Evolutionary conservation across 2,797 vertebrate genomes (phyloP).

Genomic region (Hippoglossus hippoglossus): DNA sequence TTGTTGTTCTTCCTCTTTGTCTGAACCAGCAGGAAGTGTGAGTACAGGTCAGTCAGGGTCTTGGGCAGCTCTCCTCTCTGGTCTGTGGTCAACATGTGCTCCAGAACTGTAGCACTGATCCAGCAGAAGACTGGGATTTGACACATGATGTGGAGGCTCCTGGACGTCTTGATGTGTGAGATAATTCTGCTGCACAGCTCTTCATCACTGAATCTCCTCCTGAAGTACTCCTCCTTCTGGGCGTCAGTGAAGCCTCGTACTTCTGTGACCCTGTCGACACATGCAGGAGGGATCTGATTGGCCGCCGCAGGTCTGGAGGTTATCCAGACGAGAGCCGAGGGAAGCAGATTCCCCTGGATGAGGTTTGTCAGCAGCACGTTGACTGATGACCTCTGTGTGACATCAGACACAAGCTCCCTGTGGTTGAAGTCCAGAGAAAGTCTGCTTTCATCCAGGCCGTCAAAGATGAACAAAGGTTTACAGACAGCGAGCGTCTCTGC

Average conservation of each 20-base stretch:
- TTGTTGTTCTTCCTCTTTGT: slow-evolving; percentile 24
- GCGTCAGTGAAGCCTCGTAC: slow-evolving; percentile 16
- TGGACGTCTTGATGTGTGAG: slow-evolving; percentile 3
- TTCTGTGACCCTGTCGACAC: slow-evolving; percentile 4
- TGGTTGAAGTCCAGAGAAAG: slow-evolving; percentile 18
- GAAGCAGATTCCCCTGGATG: slow-evolving; percentile 26
- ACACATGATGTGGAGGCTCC: too few species aligned
- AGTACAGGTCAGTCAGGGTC: slow-evolving; percentile 28
- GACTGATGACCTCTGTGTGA: slow-evolving; percentile 23
- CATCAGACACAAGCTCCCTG: slow-evolving; percentile 1
- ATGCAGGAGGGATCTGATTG: not conserved
- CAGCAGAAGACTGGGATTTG: slow-evolving; percentile 24
- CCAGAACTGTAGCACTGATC: slow-evolving; percentile 20
- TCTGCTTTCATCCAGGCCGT: not conserved
- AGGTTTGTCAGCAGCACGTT: slow-evolving; percentile 28
- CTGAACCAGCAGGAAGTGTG: slow-evolving; percentile 36
- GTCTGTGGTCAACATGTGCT: slow-evolving; percentile 23
- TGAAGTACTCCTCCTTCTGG: not conserved
- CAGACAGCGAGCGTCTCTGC: slow-evolving; percentile 7
- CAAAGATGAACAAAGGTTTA: slow-evolving; percentile 12
- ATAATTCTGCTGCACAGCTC: too few species aligned
- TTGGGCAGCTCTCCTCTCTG: slow-evolving; percentile 22
- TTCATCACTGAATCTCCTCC: not conserved
- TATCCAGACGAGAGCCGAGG: slow-evolving; percentile 20
- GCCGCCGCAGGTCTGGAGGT: slow-evolving; percentile 2